Conservation (phyloP, 2,888 invertebrate species). For the Chloromyia formosa region DNA sequence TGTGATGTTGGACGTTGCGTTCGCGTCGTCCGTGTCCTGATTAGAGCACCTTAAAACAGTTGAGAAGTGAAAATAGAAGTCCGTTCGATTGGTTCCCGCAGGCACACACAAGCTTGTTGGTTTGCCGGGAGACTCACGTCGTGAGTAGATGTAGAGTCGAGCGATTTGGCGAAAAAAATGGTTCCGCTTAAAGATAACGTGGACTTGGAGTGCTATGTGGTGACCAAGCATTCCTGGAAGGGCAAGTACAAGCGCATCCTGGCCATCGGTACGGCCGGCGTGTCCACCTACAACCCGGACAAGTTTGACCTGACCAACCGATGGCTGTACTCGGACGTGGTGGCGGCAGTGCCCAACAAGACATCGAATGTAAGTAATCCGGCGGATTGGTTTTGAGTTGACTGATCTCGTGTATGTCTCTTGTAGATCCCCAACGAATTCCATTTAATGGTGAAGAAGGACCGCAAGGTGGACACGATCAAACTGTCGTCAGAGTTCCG, state of each 20-base stretch:
- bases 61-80: background rate
- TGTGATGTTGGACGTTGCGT: slow-evolving; percentile 33
- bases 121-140: too few species aligned
- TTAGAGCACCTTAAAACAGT: background rate
- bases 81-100: background rate
- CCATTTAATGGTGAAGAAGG: slow-evolving; percentile 85
- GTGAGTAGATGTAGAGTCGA: too few species aligned
- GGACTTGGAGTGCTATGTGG: slow-evolving; percentile 95
- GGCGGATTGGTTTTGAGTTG: background rate
- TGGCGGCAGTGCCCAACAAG: slow-evolving; percentile 73
- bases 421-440: slow-evolving; percentile 72
- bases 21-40: slow-evolving; percentile 7
- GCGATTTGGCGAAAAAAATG: slow-evolving; percentile 44
- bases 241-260: slow-evolving; percentile 99
- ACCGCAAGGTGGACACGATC: slow-evolving; percentile 92
- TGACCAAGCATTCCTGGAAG: slow-evolving; percentile 98
- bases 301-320: slow-evolving; percentile 92
- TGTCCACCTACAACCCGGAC: slow-evolving; percentile 96
- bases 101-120: too few species aligned
- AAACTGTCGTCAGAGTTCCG: slow-evolving; percentile 96
- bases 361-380: slow-evolving; percentile 62
- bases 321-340: slow-evolving; percentile 86
- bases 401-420: background rate
- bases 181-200: slow-evolving; percentile 77
- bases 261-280: slow-evolving; percentile 93